Conservation (phyloP, 2,888 invertebrate genomes). For the Perizoma affinitatum region DNA sequence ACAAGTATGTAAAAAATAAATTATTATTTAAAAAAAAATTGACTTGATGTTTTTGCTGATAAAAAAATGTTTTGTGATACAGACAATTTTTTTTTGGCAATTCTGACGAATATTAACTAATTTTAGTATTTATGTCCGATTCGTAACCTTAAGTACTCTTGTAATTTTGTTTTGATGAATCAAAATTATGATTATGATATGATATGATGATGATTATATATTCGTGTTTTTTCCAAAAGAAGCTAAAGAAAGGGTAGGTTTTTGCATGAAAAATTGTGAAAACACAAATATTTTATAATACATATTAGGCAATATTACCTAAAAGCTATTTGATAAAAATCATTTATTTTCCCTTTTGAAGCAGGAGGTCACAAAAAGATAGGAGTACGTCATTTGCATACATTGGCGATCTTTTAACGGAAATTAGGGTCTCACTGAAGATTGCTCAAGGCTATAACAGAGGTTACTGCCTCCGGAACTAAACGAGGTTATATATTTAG, state of each 20-base stretch:
- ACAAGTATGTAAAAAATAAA: no score
- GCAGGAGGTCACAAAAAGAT: constrained; percentile 33
- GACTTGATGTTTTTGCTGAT: no score
- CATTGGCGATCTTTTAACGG: constrained; percentile 49
- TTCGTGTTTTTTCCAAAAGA: no score
- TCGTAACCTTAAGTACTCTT: no score
- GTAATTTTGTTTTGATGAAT: no score
- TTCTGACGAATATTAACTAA: no score
- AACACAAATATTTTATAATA: constrained; percentile 2
- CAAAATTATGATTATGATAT: no score
- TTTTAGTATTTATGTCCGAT: no score
- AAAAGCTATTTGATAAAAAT: constrained; percentile 19
- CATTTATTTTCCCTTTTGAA: constrained; percentile 27
- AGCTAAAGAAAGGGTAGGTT: background rate
- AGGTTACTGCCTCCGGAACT: constrained; percentile 40
- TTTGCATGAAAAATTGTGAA: background rate
- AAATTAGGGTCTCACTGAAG: constrained; percentile 57
- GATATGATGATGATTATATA: no score
- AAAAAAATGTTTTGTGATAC: no score
- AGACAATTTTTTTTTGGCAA: no score
- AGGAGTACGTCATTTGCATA: constrained; percentile 32
- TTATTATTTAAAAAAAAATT: no score
- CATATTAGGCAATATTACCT: background rate
- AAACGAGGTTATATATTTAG: constrained; percentile 23
- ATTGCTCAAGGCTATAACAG: constrained; percentile 64